Base-by-base conservation (phyloP, 2,888 invertebrate genomes). In the Mimas tiliae region DNA sequence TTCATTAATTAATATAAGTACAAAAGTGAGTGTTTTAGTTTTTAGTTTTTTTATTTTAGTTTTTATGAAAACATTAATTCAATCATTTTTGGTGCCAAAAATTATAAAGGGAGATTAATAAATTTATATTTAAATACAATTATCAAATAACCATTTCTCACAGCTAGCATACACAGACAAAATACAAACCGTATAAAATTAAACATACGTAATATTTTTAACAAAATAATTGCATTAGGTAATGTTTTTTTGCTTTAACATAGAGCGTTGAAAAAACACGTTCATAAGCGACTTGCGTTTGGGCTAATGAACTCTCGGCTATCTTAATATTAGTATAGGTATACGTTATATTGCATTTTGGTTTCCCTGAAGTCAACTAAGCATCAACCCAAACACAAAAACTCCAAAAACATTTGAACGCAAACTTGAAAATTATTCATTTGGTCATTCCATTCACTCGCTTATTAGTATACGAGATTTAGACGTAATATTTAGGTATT, bases 181-280 rank as follows among this genome's bases (percentile, higher is more conserved):
- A 55, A 16, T 42, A 42, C 58, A 58, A 58, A 58, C 42, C 58
- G 19, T 58, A 58, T 12, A 42, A 58, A 38, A 19, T 19, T 58
- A 58, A 12, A 42, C 11, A 50, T 19, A 19, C 19, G 19, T 50
- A 19, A 48, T 48, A 48, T 47, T 53, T 58, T 21, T 58, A 4
- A 42, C 7, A 42, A 16, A 58, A 9, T 42, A 19, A 42, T 16
- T 55, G n/a, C 38, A 16, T n/a, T n/a, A n/a, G n/a, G 14, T 8
- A 7, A 45, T 1, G 12, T 45, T 42, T 9, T 11, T 9, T 45
- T 45, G 45, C 45, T 11, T 9, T 45, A 12, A 45, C 38, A 50
- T 8, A 50, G n/a, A 50, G 14, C 1, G 1, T 48, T 48, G 48
- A n/a, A 48, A n/a, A 48, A 48, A 7, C 42, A 42, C 8, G 8